Evolutionary conservation across 64 coral and sea anemone genomes (phyloP).

Genomic region (Actinia tenebrosa): DNA sequence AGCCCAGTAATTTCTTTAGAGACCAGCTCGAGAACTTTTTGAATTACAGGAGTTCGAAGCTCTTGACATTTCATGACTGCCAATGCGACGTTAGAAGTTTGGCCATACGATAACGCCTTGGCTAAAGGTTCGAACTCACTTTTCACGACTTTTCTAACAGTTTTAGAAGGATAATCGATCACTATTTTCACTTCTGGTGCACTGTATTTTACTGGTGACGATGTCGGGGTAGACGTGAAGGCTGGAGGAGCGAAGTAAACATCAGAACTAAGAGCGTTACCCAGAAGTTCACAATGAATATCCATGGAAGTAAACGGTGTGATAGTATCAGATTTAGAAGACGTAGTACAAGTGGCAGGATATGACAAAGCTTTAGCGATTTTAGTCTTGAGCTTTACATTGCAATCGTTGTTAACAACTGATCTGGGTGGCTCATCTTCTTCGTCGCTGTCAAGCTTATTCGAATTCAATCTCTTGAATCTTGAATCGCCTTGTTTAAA

Average conservation of each 20-base stretch:
- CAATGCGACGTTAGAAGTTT: not conserved
- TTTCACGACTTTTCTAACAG: not conserved
- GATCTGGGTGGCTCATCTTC: no score
- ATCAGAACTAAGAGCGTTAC: not conserved
- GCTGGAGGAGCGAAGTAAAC: not conserved
- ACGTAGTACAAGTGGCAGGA: constrained; percentile 25
- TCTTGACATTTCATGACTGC: constrained; percentile 18
- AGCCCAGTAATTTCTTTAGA: constrained; percentile 21
- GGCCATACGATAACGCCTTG: not conserved
- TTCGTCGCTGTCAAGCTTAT: no score
- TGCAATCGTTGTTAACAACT: no score
- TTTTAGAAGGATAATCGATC: constrained; percentile 27
- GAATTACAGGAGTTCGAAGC: not conserved
- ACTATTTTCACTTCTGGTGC: constrained; percentile 4
- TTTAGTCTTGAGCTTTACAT: not conserved
- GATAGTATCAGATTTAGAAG: not conserved
- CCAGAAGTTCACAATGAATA: not conserved
- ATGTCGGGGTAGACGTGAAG: constrained; percentile 7
- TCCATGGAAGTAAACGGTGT: not conserved
- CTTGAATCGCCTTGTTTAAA: no score
- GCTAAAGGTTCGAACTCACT: not conserved
- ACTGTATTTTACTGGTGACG: not conserved
- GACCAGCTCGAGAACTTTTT: constrained; percentile 1
- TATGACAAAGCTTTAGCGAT: constrained; percentile 26
- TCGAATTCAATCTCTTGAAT: no score